Evolutionary conservation across 2,797 vertebrate species (phyloP).

Genomic region (Paratrypauchen microcephalus): DNA sequence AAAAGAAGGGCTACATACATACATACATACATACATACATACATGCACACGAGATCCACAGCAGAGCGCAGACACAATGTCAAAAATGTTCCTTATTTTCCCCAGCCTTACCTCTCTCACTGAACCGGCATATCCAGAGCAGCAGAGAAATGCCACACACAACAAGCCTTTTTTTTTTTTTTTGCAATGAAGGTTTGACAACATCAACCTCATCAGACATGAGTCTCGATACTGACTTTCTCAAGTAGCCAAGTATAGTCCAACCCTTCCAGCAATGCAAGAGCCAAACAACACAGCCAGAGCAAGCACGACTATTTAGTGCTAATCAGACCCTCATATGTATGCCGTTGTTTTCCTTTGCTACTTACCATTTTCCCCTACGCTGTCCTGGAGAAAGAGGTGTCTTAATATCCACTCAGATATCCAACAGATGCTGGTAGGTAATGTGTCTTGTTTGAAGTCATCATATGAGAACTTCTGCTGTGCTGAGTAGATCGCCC

Average conservation of each 20-base stretch:
- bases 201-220: conserved; percentile 68
- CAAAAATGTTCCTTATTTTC: conserved; percentile 37
- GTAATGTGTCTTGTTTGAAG: conserved; percentile 99
- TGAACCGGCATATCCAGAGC: conserved; percentile 68
- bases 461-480: conserved; percentile 99
- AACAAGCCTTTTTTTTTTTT: conserved; percentile 62
- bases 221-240: conserved; percentile 71
- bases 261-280: conserved; percentile 74
- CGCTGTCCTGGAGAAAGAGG: conserved; percentile 97
- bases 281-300: conserved; percentile 51
- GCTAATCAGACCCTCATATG: conserved; percentile 65
- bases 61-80: conserved; percentile 66
- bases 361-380: conserved; percentile 96
- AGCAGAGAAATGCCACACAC: conserved; percentile 67
- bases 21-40: conserved; percentile 66
- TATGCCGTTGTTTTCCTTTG: conserved; percentile 75
- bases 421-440: conserved; percentile 98
- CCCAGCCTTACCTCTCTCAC: conserved; percentile 65
- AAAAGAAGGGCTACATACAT: conserved; percentile 62
- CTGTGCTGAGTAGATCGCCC: conserved; percentile 99
- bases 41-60: conserved; percentile 67
- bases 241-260: conserved; percentile 74
- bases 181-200: conserved; percentile 71
- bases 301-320: conserved; percentile 79
- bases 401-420: conserved; percentile 99